Base-by-base conservation (phyloP, 2,888 invertebrate genomes). In the Aplocera efformata region DNA sequence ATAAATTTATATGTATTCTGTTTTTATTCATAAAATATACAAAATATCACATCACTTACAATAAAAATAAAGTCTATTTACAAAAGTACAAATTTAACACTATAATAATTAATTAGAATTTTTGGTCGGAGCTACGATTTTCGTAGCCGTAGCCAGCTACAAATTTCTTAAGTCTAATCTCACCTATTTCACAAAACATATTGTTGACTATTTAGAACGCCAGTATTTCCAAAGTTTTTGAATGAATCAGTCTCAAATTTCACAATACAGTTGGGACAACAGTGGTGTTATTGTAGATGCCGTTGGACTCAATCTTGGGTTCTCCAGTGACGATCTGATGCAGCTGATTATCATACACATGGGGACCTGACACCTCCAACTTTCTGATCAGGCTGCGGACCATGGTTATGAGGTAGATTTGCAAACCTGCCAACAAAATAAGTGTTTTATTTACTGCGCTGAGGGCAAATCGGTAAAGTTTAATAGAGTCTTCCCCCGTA, bases 241-340 rank as follows among this genome's bases (percentile, higher is more conserved):
- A 17, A 10, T 6, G 7, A 10, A 21, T 20, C 32, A 17, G 32
- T 24, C 6, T 13, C 48, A 59, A 10, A 17, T 17, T 3, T 17
- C 13, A 17, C 13, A 17, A 31, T 9, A 51, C 50, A 11, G 51
- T 41, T 4, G 65, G 63, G 0, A 56, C 50, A 0, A 58, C 53
- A 0, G 67, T 69, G 0, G 66, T 40, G 11, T 60, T 58, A 10
- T 49, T 51, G 27, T 64, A 69, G 0, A 70, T 55, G 0, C 64
- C 63, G 28, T 64, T 67, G 1, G 56, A 28, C 1, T 70, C 77
- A 0, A 63, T 34, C 49, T 70, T 74, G 0, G 63, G 35, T 4
- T 81, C 78, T 1, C 74, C 77, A 1, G 67, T 69, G 1, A 81
- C 69, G 2, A 83, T 68, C 42, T 74, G 74, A 22, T 83, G 72